A percentile compares a stretch with the other conserved stretches of the same genome.
phyloP scores from a whole-genome alignment of 2,888 invertebrate species.

The Andrena hattorfiana region DNA sequence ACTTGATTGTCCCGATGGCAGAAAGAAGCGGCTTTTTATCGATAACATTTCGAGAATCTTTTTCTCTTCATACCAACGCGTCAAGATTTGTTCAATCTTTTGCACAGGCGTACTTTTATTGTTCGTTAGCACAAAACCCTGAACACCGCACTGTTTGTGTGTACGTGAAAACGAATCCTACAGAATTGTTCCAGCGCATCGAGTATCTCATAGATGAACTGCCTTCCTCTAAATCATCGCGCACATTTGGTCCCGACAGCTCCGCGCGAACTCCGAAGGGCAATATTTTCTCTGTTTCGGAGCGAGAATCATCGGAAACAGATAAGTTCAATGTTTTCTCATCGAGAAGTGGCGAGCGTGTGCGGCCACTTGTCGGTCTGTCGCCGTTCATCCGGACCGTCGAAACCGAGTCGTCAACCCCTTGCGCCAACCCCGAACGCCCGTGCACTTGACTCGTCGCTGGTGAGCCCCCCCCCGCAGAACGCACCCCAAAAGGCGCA shows the following conservation, averaged over 20 bases:
- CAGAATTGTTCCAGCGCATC: background rate
- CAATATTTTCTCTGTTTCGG: conserved; percentile 48
- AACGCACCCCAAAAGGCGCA: conserved; percentile 64
- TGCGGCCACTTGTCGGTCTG: conserved; percentile 70
- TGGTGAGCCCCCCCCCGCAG: conserved; percentile 29
- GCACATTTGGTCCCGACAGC: background rate
- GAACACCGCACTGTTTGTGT: background rate
- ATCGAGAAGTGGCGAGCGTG: conserved; percentile 48
- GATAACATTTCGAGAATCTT: conserved; percentile 59
- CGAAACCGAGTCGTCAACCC: conserved; percentile 55
- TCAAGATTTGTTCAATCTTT: too few species aligned
- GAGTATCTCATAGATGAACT: background rate
- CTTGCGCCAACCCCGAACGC: conserved; percentile 48
- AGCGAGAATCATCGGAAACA: conserved; percentile 49
- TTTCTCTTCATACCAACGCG: too few species aligned
- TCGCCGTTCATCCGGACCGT: conserved; percentile 49
- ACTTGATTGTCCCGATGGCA: conserved; percentile 55
- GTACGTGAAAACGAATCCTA: background rate
- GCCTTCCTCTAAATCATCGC: conserved; percentile 31
- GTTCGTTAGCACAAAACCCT: too few species aligned
- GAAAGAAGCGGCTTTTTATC: conserved; percentile 63
- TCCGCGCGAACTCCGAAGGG: conserved; percentile 29
- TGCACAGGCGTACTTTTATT: too few species aligned
- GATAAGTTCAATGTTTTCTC: conserved; percentile 69
- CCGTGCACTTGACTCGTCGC: conserved; percentile 78